Conservation (phyloP, 92 coral and sea anemone genomes). For the Palythoa grandiflora region DNA sequence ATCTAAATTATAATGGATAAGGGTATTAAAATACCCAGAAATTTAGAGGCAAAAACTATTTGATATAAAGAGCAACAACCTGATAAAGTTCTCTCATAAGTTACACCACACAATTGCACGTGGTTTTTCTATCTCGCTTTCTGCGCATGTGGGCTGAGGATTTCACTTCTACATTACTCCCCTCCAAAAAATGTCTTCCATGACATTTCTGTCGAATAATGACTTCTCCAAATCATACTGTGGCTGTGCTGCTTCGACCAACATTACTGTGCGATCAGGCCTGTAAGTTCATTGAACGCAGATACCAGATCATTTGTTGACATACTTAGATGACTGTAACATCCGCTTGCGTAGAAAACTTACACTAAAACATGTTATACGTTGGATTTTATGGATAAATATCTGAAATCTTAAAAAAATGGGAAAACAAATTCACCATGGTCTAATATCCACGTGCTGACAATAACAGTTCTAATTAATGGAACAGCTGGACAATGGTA, state of each 20-base stretch:
- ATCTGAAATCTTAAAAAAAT: background rate
- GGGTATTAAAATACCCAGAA: too few relatives aligned
- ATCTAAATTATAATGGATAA: too few relatives aligned
- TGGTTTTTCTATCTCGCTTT: too few relatives aligned
- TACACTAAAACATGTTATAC: background rate
- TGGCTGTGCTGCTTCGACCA: constrained; percentile 9
- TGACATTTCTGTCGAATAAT: constrained; percentile 15
- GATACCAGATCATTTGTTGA: constrained; percentile 15
- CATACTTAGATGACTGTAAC: constrained; percentile 37
- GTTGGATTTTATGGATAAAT: background rate
- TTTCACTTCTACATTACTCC: constrained; percentile 9
- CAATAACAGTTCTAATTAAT: constrained; percentile 22
- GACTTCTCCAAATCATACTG: background rate
- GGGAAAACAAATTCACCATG: background rate
- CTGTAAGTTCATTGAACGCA: constrained; percentile 15
- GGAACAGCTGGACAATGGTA: constrained; percentile 2
- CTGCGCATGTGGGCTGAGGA: background rate
- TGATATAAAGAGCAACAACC: too few relatives aligned
- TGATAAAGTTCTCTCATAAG: too few relatives aligned
- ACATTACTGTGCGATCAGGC: constrained; percentile 34
- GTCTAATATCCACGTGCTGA: constrained; percentile 16
- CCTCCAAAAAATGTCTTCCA: constrained; percentile 16
- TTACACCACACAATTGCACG: too few relatives aligned
- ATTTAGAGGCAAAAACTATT: too few relatives aligned
- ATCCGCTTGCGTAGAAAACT: constrained; percentile 27